Conservation (phyloP, 2,797 vertebrate genomes). For the Pseudocheirus occidentalis region DNA sequence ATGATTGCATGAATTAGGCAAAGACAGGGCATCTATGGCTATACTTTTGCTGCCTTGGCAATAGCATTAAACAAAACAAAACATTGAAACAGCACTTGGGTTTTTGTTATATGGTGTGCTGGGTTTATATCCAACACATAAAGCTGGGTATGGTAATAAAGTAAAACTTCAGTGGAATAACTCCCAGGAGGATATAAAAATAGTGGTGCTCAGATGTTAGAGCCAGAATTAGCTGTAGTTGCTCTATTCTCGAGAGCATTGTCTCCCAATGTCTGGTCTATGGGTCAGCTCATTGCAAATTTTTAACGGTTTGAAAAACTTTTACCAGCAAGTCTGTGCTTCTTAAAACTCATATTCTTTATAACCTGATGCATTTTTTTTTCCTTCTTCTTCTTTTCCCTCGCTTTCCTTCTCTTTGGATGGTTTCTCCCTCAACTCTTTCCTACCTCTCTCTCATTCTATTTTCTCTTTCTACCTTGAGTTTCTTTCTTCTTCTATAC, state of each 20-base stretch:
- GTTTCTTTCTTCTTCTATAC: background rate
- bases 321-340: background rate
- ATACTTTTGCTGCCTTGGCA: background rate
- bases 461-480: background rate
- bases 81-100: slow-evolving; percentile 30
- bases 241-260: slow-evolving; percentile 12
- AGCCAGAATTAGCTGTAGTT: slow-evolving; percentile 44
- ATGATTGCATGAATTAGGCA: slow-evolving; percentile 44
- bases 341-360: background rate
- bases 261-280: background rate
- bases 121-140: slow-evolving; percentile 22
- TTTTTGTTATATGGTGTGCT: slow-evolving; percentile 39
- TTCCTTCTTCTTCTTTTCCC: background rate
- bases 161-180: slow-evolving; percentile 21
- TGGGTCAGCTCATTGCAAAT: background rate
- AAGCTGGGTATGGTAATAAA: slow-evolving; percentile 64
- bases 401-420: background rate
- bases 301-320: background rate
- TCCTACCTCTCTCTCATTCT: background rate
- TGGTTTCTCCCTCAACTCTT: background rate
- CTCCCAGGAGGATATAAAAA: slow-evolving; percentile 37
- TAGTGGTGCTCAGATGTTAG: slow-evolving; percentile 22
- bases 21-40: slow-evolving; percentile 42
- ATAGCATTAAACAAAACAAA: slow-evolving; percentile 15
- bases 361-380: background rate